Base-by-base conservation (phyloP, 2,888 invertebrate species). In the Ariolimax columbianus region DNA sequence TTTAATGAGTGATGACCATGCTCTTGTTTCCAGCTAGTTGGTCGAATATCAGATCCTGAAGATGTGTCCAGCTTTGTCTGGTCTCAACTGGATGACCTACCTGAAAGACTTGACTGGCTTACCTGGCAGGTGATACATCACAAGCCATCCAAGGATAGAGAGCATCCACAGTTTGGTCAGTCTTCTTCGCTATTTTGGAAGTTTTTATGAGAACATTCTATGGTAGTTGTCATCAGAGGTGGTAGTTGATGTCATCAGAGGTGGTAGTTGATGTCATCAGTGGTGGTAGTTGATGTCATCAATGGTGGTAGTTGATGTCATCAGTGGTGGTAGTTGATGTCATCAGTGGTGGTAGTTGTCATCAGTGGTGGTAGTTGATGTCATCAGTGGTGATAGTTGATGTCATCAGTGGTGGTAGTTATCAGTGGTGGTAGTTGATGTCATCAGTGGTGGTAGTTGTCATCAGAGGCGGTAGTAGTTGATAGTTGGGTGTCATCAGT, bases 131-230 rank as follows among this genome's bases (percentile, higher is more conserved):
- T 92, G 6, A 80, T 90, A 14, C 79, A 82, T 26, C 90, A 92
- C 55, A 77, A 72, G 51, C 92, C 91, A 19, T 87, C 91, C 38
- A 79, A 82, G 55, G 91, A 90, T 17, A 88, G 90, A 81, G 85
- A 86, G 38, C 89, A 92, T 85, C 68, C 88, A 36, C 87, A 89
- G 73, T 91, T 88, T 87, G 86, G 92, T 92, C 89, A 88, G 90
- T 84, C 66, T 36, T 47, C 40, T 77, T 72, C 70, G 17, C n/a
- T 23, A 17, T 9, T 26, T 2, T 63, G 4, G 1, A 63, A 19
- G 55, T 55, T 9, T 55, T 11, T 19, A 3, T 1, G 23, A 63
- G 17, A 4, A n/a, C n/a, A n/a, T 7, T 7, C 3, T n/a, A n/a
- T 63, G 6, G 30, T 63, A 30, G 23, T 43, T 43, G 33, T 40